Evolutionary conservation across 2,888 invertebrate species (phyloP).

Genomic region (Beris chalybata): DNA sequence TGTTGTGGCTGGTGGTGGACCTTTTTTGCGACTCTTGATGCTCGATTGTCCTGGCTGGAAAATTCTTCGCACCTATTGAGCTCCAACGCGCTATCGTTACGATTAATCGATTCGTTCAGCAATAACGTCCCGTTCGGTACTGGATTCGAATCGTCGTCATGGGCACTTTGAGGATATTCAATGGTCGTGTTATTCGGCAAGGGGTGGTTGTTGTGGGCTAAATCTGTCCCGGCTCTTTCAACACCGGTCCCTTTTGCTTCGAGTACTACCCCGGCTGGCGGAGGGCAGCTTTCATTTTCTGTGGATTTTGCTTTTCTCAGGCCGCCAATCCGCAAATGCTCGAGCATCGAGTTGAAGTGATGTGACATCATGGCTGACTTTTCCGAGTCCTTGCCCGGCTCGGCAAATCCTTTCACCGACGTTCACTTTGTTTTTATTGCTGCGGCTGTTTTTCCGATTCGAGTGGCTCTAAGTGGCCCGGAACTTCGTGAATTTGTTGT

Average conservation of each 20-base stretch:
- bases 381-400: conserved; percentile 2
- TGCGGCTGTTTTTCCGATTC: neutral
- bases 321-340: conserved; percentile 51
- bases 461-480: neutral
- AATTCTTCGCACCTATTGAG: neutral
- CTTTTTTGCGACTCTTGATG: conserved; percentile 1
- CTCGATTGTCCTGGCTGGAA: neutral
- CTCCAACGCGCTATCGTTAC: neutral
- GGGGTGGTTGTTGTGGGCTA: neutral
- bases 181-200: too few relatives aligned
- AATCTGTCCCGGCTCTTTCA: neutral
- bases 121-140: conserved; percentile 13
- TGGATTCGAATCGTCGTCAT: neutral
- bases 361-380: conserved; percentile 50
- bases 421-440: conserved; percentile 14
- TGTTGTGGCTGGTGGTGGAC: conserved; percentile 16
- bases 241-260: neutral
- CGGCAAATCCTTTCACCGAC: conserved; percentile 7
- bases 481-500: conserved; percentile 2
- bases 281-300: conserved; percentile 37
- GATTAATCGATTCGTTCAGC: conserved; percentile 7
- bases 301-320: conserved; percentile 38
- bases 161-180: too few relatives aligned
- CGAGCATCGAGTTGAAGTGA: conserved; percentile 54
- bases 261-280: neutral